Evolutionary conservation across 1,140 invertebrate species (phyloP), one percentile per base, ranked within the genome.

Genomic region (Camponotus floridanus): DNA sequence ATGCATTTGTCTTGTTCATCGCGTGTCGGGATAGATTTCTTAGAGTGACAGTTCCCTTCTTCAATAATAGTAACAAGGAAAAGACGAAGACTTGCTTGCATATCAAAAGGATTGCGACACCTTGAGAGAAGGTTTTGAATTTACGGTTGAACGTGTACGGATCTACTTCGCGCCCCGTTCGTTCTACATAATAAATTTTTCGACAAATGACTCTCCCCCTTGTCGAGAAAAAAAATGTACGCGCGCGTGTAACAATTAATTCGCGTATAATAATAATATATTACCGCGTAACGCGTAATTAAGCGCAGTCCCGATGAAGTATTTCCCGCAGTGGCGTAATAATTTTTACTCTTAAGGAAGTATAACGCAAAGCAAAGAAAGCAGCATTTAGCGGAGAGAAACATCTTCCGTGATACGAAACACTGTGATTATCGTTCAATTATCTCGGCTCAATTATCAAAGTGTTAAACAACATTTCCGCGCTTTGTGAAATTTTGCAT

Each of bases 241-340:
- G 26, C 26, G 45, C 4, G n/a, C 61, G 64, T 39, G 64, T 15
- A 39, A 55, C 68, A 57, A 80, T 70, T 80, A 68, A 68, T 70
- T 70, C 21, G 36, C n/a, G 78, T 61, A 48, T 57, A 70, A 80
- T 70, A 80, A 80, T 68, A 80, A 80, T 48, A 26, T 15, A 62
- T 64, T 64, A 62, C 15, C 45, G 15, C 48, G 62, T 57, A 68
- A 68, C 64, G 64, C 78, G 36, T 80, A 70, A 80, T 80, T 80
- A 80, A 21, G n/a, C 65, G 48, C 65, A 51, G 36, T 71, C 31
- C 26, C 48, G 78, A 67, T 48, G 31, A 55, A 68, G 33, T 80
- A 57, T 68, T 67, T 68, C 33, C 64, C 76, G 64, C 64, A n/a
- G 33, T 80, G 62, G 36, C 65, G 78, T 70, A 80, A 70, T 57